Percentiles rank a stretch among this genome's conserved stretches.
These are phyloP conservation scores for Eleginops maclovinus DNA, from an alignment of 2,113 vertebrate genomes.

Conservation along the genomic window DNA sequence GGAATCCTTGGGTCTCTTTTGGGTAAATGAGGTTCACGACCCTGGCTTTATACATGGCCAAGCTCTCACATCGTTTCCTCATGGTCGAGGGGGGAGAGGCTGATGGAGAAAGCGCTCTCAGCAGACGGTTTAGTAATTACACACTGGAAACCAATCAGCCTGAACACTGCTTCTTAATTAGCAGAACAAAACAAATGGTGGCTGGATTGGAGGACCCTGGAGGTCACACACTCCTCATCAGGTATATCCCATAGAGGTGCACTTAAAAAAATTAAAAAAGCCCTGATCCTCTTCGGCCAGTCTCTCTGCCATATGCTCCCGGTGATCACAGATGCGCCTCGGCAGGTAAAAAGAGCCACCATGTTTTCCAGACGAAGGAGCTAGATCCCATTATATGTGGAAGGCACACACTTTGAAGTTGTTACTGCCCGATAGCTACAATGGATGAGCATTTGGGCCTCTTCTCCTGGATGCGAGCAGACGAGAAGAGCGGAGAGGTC, in stretches of 20 bases:
- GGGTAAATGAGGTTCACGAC: constrained; percentile 75
- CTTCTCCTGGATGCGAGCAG: constrained; percentile 53
- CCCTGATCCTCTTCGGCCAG: constrained; percentile 40
- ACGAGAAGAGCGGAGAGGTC: constrained; percentile 68
- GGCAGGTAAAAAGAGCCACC: constrained; percentile 42
- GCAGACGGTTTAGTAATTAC: constrained; percentile 85
- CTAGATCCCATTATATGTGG: constrained; percentile 54
- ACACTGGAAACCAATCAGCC: constrained; percentile 86
- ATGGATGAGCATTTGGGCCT: constrained; percentile 56
- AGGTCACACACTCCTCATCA: constrained; percentile 71
- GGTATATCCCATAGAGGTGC: constrained; percentile 59
- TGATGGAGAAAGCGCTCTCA: constrained; percentile 78
- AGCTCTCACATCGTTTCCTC: constrained; percentile 64
- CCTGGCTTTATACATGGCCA: constrained; percentile 75
- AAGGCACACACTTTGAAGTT: constrained; percentile 62
- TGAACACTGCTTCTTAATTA: constrained; percentile 86
- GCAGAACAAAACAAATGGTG: constrained; percentile 81
- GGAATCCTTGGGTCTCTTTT: constrained; percentile 64
- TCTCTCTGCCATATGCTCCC: background rate
- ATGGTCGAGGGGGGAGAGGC: constrained; percentile 64
- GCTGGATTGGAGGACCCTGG: constrained; percentile 74
- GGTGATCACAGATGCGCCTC: constrained; percentile 61
- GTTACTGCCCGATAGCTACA: constrained; percentile 46
- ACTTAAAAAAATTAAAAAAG: constrained; percentile 50
- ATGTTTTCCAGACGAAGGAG: constrained; percentile 44